A percentile compares a stretch with the other conserved stretches of the same genome.
Conservation (phyloP, 2,888 invertebrate genomes). For the Agonopterix heracliana region DNA sequence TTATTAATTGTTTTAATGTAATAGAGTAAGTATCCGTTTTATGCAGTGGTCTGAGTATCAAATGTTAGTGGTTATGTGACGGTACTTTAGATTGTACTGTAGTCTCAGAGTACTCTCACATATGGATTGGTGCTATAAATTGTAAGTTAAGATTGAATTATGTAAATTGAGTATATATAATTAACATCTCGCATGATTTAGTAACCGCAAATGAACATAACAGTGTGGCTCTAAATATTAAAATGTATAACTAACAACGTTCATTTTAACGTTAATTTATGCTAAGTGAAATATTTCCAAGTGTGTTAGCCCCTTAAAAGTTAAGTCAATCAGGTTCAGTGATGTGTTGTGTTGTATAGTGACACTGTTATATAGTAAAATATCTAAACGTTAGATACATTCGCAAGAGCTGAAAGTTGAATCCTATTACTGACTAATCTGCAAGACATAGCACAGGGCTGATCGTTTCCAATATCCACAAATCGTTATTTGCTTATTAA, state of each 20-base stretch:
- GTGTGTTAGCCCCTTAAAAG: neutral
- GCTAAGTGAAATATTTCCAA: neutral
- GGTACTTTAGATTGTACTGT: slow-evolving; percentile 39
- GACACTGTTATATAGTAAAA: too few relatives aligned
- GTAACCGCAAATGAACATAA: slow-evolving; percentile 5
- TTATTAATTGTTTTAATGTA: neutral
- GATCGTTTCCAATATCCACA: neutral
- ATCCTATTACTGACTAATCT: neutral
- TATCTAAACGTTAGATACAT: too few relatives aligned
- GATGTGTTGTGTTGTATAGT: neutral
- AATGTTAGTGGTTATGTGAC: slow-evolving; percentile 38
- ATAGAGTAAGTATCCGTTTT: neutral
- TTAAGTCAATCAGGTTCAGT: neutral
- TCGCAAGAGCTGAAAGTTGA: neutral
- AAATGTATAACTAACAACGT: slow-evolving; percentile 1
- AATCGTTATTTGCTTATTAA: slow-evolving; percentile 39
- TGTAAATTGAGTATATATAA: slow-evolving; percentile 24
- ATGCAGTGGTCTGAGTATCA: neutral
- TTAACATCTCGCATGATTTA: slow-evolving; percentile 19
- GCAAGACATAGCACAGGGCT: neutral
- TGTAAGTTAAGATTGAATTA: slow-evolving; percentile 31
- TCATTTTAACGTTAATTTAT: slow-evolving; percentile 1
- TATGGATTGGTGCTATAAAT: slow-evolving; percentile 64
- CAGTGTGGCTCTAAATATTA: slow-evolving; percentile 8
- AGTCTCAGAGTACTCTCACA: slow-evolving; percentile 44